Evolutionary conservation across 2,113 vertebrate species (phyloP), one percentile per base, ranked within the genome.

Genomic region (Suricata suricatta): DNA sequence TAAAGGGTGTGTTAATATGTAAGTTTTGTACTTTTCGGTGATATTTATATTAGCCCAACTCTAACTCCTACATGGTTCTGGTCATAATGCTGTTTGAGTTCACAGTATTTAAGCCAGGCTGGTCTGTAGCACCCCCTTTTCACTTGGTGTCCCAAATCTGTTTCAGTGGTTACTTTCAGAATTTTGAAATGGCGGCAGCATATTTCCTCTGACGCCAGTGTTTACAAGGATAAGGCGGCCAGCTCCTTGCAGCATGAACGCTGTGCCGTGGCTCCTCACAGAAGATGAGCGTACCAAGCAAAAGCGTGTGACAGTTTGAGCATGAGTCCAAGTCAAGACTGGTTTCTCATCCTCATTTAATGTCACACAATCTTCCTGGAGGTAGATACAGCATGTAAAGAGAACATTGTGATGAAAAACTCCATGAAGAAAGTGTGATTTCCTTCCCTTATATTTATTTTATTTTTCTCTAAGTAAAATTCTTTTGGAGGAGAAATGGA

Each of bases 91-190:
- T 96, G 68, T 98, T 96, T 96, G 88, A 96, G 66, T 81, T 47
- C 93, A 87, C n/a, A 76, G 3, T 63, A 95, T 97, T 97, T 97
- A 95, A 97, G 93, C 87, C 93, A 94, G 97, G 88, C 69, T 87
- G 14, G 74, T 35, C 14, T 92, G 35, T 17, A 74, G 27, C 47
- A 82, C 29, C 77, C 16, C 35, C 14, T 4, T 25, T 52, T 14
- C 54, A 21, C 54, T 29, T 81, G 3, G 17, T n/a, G 21, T 52
- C 69, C 25, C 19, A 79, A 33, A 4, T 83, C 69, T 81, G 1
- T 54, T 79, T 69, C 31, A 77, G 0, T 54, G 83, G 79, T n/a
- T 54, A 25, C 21, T 68, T 95, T 69, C 63, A 35, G 66, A 63
- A 88, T 54, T 83, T 47, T 47, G 35, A 95, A 95, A 60, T 66